Evolutionary conservation across 2,113 vertebrate species (phyloP).

Genomic region (Pterocles orientalis): DNA sequence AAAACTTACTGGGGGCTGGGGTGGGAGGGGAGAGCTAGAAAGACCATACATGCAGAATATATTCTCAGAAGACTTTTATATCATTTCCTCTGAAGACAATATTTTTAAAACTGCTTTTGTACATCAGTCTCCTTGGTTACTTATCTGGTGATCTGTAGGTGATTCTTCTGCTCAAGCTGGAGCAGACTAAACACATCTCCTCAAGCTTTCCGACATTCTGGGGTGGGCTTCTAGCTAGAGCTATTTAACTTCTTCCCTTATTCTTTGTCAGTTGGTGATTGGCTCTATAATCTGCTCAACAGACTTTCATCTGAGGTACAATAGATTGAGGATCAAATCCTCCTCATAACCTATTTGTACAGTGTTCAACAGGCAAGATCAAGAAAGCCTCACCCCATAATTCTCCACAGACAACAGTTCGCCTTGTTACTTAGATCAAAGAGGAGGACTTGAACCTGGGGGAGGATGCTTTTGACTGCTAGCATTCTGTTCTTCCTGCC

Average conservation of each 20-base stretch:
- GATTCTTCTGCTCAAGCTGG: background rate
- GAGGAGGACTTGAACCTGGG: background rate
- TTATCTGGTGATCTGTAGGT: background rate
- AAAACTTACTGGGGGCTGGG: accelerated
- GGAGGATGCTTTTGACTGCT: background rate
- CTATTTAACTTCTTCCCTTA: background rate
- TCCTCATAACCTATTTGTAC: background rate
- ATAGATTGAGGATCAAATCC: background rate
- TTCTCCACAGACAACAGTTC: background rate
- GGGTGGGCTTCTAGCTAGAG: background rate
- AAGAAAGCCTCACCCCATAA: background rate
- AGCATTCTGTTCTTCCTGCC: background rate
- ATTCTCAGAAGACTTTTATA: background rate
- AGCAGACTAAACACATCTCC: background rate
- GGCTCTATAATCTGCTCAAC: background rate
- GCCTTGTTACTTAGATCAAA: background rate
- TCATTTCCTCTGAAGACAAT: background rate
- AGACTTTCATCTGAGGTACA: background rate
- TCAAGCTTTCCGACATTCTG: background rate
- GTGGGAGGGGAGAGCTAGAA: background rate
- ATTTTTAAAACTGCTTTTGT: background rate
- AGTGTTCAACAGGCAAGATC: background rate
- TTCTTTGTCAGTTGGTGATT: background rate
- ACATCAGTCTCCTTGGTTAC: background rate
- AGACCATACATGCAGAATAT: background rate